phyloP scores from a whole-genome alignment of 2,797 vertebrate species.

The Sebastes ruberrimus region DNA sequence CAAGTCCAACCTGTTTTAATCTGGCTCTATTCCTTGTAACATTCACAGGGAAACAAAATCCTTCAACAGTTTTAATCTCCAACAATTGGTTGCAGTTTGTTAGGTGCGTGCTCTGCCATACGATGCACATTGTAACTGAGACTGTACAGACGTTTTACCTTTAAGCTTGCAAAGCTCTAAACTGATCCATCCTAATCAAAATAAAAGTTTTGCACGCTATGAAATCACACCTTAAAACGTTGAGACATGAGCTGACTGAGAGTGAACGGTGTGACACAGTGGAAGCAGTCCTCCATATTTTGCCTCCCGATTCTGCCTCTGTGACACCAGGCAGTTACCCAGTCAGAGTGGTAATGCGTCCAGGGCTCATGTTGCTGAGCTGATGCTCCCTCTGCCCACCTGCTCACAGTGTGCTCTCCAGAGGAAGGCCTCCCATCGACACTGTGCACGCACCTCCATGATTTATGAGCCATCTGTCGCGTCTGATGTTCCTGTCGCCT shows the following conservation, averaged over 20 bases:
- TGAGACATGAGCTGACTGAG: not conserved
- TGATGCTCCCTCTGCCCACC: slow-evolving; percentile 65
- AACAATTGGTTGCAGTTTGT: slow-evolving; percentile 17
- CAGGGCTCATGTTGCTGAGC: slow-evolving; percentile 53
- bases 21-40: not conserved
- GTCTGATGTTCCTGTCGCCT: slow-evolving; percentile 82
- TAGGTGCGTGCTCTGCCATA: slow-evolving; percentile 13
- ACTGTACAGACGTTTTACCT: not conserved
- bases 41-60: not conserved
- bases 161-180: not conserved
- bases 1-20: not conserved
- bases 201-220: not conserved
- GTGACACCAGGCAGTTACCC: slow-evolving; percentile 49
- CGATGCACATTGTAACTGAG: slow-evolving; percentile 18
- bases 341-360: slow-evolving; percentile 49
- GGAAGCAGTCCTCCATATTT: slow-evolving; percentile 19
- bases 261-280: not conserved
- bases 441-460: slow-evolving; percentile 77
- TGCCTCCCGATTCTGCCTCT: slow-evolving; percentile 19
- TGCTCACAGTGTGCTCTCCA: slow-evolving; percentile 72
- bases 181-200: not conserved
- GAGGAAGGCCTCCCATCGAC: slow-evolving; percentile 75
- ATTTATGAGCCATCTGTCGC: slow-evolving; percentile 87
- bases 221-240: slow-evolving; percentile 8
- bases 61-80: not conserved